Percentiles rank a stretch among this genome's conserved stretches.
phyloP scores from a whole-genome alignment of 2,888 invertebrate species.

The Cosmia pyralina region DNA sequence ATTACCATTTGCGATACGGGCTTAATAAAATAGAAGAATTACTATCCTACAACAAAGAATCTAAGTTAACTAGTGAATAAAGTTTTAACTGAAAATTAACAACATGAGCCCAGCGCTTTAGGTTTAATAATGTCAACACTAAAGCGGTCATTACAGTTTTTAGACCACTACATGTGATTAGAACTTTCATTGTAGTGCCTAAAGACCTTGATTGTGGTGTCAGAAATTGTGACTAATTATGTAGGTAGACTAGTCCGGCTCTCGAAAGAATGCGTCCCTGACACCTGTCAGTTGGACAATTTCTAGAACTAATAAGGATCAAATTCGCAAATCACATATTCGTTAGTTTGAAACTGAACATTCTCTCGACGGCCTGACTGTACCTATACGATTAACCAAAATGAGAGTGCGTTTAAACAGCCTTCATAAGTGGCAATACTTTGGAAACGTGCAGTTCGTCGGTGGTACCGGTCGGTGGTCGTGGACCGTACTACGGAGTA shows the following conservation, averaged over 20 bases:
- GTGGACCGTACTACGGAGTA: no score
- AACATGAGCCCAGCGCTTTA: slow-evolving; percentile 34
- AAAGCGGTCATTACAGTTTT: slow-evolving; percentile 19
- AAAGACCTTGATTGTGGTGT: not conserved
- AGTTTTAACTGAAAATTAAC: slow-evolving; percentile 65
- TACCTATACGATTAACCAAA: not conserved
- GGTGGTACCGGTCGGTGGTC: no score
- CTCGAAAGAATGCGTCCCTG: no score
- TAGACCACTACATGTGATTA: slow-evolving; percentile 5
- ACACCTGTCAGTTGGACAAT: no score
- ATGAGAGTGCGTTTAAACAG: no score
- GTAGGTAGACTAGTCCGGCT: no score
- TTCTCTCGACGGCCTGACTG: no score
- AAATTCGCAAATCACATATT: no score
- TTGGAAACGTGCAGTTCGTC: not conserved
- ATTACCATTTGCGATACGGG: no score
- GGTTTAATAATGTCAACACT: slow-evolving; percentile 44
- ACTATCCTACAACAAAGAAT: slow-evolving; percentile 37
- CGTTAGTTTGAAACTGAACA: no score
- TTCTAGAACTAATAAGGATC: no score
- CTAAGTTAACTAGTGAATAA: slow-evolving; percentile 42
- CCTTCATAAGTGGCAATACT: no score
- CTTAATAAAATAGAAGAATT: not conserved
- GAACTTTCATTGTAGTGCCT: not conserved
- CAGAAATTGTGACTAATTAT: not conserved